phyloP scores from a whole-genome alignment of 2,888 invertebrate genomes.

The Dyspetes luteomarginatus region DNA sequence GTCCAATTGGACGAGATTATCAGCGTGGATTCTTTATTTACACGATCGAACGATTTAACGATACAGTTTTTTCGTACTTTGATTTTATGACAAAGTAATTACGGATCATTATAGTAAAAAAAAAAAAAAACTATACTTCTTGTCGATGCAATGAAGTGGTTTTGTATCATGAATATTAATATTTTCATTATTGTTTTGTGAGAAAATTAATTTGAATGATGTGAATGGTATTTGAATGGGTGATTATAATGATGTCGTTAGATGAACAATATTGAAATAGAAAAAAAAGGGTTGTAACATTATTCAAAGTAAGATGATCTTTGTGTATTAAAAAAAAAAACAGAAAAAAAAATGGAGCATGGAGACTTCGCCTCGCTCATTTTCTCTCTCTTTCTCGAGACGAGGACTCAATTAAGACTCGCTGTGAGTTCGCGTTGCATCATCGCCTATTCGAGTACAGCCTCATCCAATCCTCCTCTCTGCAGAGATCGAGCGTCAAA shows the following conservation, averaged over 20 bases:
- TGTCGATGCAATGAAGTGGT: too few relatives aligned
- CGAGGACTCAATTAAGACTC: conserved; percentile 75
- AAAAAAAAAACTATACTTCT: too few relatives aligned
- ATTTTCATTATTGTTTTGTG: too few relatives aligned
- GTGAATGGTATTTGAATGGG: too few relatives aligned
- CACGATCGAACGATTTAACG: conserved; percentile 52
- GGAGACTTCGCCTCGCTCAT: conserved; percentile 69
- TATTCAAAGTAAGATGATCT: too few relatives aligned
- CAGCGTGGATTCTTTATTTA: conserved; percentile 20
- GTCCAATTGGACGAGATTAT: not conserved
- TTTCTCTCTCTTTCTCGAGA: conserved; percentile 71
- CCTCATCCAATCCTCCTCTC: conserved; percentile 24
- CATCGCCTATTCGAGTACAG: conserved; percentile 58
- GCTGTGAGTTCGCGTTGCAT: conserved; percentile 64
- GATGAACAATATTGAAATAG: not conserved
- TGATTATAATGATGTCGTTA: too few relatives aligned
- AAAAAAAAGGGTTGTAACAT: not conserved
- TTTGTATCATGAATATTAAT: not conserved
- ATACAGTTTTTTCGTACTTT: not conserved
- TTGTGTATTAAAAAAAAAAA: too few relatives aligned
- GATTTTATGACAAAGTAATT: too few relatives aligned
- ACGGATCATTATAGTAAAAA: too few relatives aligned
- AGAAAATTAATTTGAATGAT: too few relatives aligned
- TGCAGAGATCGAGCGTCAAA: conserved; percentile 75
- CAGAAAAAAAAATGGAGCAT: too few relatives aligned